Base-by-base conservation (phyloP, 92 coral and sea anemone species). In the Palythoa heliodiscus region DNA sequence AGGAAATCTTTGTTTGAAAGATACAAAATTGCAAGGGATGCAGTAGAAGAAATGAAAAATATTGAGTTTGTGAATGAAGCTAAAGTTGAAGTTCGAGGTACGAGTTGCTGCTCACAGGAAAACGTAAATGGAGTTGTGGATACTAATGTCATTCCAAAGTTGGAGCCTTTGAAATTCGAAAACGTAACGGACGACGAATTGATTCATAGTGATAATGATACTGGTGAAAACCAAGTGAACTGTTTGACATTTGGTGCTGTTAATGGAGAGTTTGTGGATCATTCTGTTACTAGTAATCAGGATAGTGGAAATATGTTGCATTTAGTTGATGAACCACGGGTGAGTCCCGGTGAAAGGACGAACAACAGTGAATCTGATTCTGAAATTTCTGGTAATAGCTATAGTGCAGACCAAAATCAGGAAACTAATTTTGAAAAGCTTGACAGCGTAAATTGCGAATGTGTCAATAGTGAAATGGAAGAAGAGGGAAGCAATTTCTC, bases 131-230 rank as follows among this genome's bases (percentile, higher is more conserved):
- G 85, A 2, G 35, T 73, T 61, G 79, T 84, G 39, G 92, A 93
- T 48, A 87, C 82, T 16, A 86, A 82, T 70, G 39, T 75, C 54
- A 78, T 52, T 48, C 93, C 87, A 80, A 91, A 90, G 76, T 71
- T 92, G 60, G 93, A 89, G 50, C 98, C 95, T 79, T 86, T 93
- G 71, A 86, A 87, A 77, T 92, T 94, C 87, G 98, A 94, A 77
- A 94, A 94, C 73, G 98, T 94, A 67, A 90, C 98, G 75, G 98
- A 94, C 78, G 98, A 94, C 73, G 98, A 94, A 67, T 84, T 92
- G 35, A 37, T 90, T 25, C 78, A 80, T 16, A 90, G 92, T 76
- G 97, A 93, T 81, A 85, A 82, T 61, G 97, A 92, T 3, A 75
- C 2, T 72, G 50, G 40, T 6, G 88, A 73, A 63, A 57, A 71